phyloP scores from a whole-genome alignment of 2,888 invertebrate genomes.

The Fragum sueziense region DNA sequence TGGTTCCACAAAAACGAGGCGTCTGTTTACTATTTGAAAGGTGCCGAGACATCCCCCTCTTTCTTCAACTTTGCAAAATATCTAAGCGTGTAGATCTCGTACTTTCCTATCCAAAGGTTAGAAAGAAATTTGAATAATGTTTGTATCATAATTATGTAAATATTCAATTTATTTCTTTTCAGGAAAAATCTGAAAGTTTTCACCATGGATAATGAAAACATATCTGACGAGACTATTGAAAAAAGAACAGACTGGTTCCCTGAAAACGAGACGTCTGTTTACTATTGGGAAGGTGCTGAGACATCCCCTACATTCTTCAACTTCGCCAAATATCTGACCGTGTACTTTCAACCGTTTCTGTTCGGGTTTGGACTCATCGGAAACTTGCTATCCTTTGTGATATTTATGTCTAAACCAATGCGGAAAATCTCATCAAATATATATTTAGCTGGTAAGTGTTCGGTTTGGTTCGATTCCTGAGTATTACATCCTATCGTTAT shows the following conservation, averaged over 20 bases:
- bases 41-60: conserved; percentile 11
- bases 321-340: conserved; percentile 45
- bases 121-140: too few relatives aligned
- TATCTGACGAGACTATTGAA: neutral
- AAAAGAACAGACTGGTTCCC: neutral
- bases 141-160: too few relatives aligned
- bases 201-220: neutral
- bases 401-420: conserved; percentile 89
- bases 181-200: too few relatives aligned
- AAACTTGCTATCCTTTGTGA: conserved; percentile 88
- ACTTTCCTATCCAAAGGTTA: too few relatives aligned
- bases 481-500: too few relatives aligned
- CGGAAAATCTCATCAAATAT: conserved; percentile 89
- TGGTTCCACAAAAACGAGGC: conserved; percentile 3
- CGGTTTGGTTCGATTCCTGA: too few relatives aligned
- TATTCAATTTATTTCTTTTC: too few relatives aligned
- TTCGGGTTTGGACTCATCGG: conserved; percentile 89
- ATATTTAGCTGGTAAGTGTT: conserved; percentile 86
- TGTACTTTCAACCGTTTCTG: conserved; percentile 86
- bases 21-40: conserved; percentile 2
- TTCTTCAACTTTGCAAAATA: conserved; percentile 51
- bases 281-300: conserved; percentile 4
- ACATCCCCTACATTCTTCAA: conserved; percentile 34
- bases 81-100: conserved; percentile 58
- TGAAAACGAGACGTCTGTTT: conserved; percentile 7